Base-by-base conservation (phyloP, 1,140 invertebrate species). In the Drosophila melanica region DNA sequence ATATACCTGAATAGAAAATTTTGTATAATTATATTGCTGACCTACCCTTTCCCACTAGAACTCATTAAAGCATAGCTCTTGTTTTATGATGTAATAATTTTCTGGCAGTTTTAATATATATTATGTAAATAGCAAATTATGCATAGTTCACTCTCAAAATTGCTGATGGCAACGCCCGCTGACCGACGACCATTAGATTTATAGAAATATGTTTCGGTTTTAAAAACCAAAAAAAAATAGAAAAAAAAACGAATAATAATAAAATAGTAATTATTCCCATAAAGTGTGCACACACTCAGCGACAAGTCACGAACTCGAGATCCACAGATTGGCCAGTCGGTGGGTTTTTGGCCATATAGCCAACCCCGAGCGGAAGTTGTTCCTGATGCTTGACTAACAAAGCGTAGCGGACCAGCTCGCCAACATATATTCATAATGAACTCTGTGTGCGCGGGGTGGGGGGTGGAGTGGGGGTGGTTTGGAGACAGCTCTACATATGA, bases 381-480 rank as follows among this genome's bases (percentile, higher is more conserved):
- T 91, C 90, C 90, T 91, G 90, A 91, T 91, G 90, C 90, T 91
- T 91, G 90, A 55, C 79, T 91, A 91, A 80, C 90, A 91, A 91
- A 91, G 90, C 90, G 90, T 91, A 51, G 81, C 90, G 84, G 86
- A 67, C 60, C 27, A 78, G 71, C 80, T 71, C 75, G 71, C 85
- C 66, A 90, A 78, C 69, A 65, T 80, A 78, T 81, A 79, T 82
- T 78, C 84, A 82, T 77, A 84, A 87, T 87, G 79, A 87, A 77
- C 79, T 87, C 51, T 68, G 44, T 16, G 6, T 18, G 20, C 2
- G 3, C 7, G 20, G 35, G 27, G 27, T 9, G 30, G 14, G 42
- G 33, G 33, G 27, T 6, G 18, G 12, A 20, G 16, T 7, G 39
- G 16, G 37, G 18, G 50, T n/a, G n/a, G n/a, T n/a, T n/a, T n/a